phyloP scores from a whole-genome alignment of 2,113 vertebrate species.

The Brachyistius frenatus region DNA sequence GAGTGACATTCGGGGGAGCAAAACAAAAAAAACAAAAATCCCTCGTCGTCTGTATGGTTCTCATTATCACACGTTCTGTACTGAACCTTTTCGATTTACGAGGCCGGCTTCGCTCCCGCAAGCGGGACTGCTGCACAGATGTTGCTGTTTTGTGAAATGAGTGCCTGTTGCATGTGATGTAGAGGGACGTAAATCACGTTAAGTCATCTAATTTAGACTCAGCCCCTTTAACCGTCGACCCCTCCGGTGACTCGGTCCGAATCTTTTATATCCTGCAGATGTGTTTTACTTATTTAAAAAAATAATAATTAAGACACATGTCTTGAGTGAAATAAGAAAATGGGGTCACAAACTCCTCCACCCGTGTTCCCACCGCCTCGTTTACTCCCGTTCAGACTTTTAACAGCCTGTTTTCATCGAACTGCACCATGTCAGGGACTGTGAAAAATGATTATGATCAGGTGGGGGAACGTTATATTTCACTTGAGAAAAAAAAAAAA shows the following conservation, averaged over 20 bases:
- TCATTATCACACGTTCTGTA: constrained; percentile 67
- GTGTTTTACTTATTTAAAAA: constrained; percentile 43
- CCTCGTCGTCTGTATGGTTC: constrained; percentile 58
- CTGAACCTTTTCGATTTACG: constrained; percentile 65
- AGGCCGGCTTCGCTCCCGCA: constrained; percentile 12
- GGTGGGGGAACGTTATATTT: too few species aligned
- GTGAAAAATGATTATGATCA: not conserved
- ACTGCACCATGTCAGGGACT: not conserved
- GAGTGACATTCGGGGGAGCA: constrained; percentile 38
- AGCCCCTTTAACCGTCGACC: constrained; percentile 9
- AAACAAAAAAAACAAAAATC: constrained; percentile 38
- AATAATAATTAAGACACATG: constrained; percentile 20
- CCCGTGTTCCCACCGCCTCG: not conserved
- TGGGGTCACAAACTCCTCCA: constrained; percentile 16
- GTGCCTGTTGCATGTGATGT: constrained; percentile 47
- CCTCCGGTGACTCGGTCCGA: constrained; percentile 13
- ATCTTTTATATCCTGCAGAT: constrained; percentile 57
- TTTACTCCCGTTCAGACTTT: not conserved
- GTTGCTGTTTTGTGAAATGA: constrained; percentile 59
- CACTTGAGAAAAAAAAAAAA: too few species aligned
- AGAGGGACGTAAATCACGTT: constrained; percentile 50
- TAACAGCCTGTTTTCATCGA: not conserved
- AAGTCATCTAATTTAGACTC: constrained; percentile 48
- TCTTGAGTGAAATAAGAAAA: constrained; percentile 37
- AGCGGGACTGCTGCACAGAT: constrained; percentile 67